Evolutionary conservation across 2,113 vertebrate genomes (phyloP).

Genomic region (Seriola dumerili): DNA sequence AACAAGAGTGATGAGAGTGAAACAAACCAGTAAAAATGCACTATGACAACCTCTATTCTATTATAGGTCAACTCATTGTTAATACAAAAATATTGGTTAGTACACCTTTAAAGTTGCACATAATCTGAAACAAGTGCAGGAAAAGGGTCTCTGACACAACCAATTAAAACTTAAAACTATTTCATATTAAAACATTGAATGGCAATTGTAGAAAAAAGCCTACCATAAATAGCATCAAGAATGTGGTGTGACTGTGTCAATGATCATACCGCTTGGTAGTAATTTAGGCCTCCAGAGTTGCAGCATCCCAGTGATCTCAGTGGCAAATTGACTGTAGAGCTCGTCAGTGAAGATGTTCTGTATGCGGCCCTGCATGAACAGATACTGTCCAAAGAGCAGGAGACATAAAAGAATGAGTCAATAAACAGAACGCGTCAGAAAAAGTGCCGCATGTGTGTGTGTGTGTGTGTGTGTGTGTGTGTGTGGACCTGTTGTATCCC

Average conservation of each 20-base stretch:
- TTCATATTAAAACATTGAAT: neutral
- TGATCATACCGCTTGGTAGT: conserved; percentile 89
- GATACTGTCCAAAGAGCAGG: conserved; percentile 85
- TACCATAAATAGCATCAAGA: neutral
- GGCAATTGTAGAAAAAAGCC: neutral
- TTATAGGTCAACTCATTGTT: no score
- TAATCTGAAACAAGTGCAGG: neutral
- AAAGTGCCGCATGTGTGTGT: neutral
- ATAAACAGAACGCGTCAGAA: neutral
- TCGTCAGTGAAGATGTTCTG: conserved; percentile 98
- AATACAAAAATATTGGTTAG: no score
- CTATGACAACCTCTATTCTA: no score
- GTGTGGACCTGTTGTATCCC: conserved; percentile 95
- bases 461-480: neutral
- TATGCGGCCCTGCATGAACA: conserved; percentile 95
- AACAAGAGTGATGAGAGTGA: neutral
- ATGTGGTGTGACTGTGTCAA: neutral
- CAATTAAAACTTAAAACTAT: no score
- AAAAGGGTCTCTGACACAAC: no score
- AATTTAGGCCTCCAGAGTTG: conserved; percentile 92
- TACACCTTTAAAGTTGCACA: neutral
- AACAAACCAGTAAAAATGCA: neutral
- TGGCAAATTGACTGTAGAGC: conserved; percentile 92
- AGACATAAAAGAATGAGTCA: neutral
- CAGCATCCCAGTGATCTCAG: conserved; percentile 92